phyloP scores from a whole-genome alignment of 2,888 invertebrate species.

The Exocentrus adspersus region DNA sequence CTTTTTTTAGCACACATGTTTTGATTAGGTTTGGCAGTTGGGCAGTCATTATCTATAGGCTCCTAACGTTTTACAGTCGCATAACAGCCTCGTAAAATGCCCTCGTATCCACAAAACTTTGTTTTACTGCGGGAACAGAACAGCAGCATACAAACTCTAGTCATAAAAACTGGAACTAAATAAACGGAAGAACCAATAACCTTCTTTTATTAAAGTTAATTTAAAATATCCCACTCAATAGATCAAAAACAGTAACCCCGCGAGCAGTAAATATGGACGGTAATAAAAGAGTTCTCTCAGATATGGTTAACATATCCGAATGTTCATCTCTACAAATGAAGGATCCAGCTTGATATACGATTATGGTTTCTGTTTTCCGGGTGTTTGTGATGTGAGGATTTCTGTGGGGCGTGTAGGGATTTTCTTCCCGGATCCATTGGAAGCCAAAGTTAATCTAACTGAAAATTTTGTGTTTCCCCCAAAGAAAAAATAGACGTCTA shows the following conservation, averaged over 20 bases:
- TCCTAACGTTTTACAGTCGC: not conserved
- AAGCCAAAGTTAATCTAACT: not conserved
- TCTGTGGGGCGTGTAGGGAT: not conserved
- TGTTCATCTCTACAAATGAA: conserved; percentile 27
- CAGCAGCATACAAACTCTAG: conserved; percentile 1
- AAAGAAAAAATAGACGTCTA: too few species aligned
- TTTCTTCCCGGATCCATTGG: not conserved
- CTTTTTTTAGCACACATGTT: not conserved
- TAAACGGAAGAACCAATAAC: not conserved
- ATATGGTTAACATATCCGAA: conserved; percentile 7
- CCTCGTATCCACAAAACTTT: not conserved
- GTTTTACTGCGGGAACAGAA: not conserved
- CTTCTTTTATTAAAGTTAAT: conserved; percentile 8
- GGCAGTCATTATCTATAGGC: not conserved
- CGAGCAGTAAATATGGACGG: conserved; percentile 5
- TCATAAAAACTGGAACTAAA: not conserved
- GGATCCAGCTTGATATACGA: conserved; percentile 22
- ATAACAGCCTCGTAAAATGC: conserved; percentile 4
- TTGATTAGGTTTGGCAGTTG: not conserved
- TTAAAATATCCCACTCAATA: conserved; percentile 8
- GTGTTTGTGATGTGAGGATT: not conserved
- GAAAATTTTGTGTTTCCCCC: too few species aligned
- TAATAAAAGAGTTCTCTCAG: not conserved
- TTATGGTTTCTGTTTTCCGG: conserved; percentile 28
- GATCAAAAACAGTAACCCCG: conserved; percentile 2